phyloP scores from a whole-genome alignment of 37 sponge, comb jelly and placozoan species.

The Agelas oroides region DNA sequence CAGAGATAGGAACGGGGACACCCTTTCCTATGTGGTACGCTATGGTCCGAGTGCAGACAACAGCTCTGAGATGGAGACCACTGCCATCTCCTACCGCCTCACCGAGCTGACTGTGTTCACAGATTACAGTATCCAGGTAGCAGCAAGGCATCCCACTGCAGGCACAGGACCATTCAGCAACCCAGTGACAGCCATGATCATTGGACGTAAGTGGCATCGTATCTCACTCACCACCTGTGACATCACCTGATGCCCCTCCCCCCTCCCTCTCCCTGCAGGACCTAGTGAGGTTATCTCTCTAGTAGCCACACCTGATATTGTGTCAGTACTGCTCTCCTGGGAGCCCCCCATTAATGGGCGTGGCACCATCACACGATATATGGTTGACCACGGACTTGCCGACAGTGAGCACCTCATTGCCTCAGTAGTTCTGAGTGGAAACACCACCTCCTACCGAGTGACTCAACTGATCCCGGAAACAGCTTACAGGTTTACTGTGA shows the following conservation, averaged over 20 bases:
- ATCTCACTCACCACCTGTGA: background rate
- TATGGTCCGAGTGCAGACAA: no score
- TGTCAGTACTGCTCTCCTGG: conserved; percentile 31
- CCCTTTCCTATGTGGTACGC: no score
- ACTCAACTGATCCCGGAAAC: conserved; percentile 8
- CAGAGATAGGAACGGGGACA: background rate
- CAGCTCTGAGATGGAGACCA: no score
- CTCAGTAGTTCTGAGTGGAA: background rate
- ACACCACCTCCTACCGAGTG: conserved; percentile 13
- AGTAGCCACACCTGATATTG: conserved; percentile 7
- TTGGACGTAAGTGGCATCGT: conserved; percentile 37
- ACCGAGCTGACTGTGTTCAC: conserved; percentile 1
- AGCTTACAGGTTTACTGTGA: background rate
- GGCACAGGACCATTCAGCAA: conserved; percentile 18
- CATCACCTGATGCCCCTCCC: background rate
- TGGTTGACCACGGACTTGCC: background rate
- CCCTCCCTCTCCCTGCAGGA: conserved; percentile 4
- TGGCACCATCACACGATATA: conserved; percentile 35
- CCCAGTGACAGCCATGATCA: background rate
- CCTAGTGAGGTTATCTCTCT: conserved; percentile 31
- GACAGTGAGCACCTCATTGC: background rate
- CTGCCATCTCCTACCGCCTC: background rate
- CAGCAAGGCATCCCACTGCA: conserved; percentile 17
- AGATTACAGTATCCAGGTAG: conserved; percentile 32
- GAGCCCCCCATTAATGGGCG: conserved; percentile 14